These are phyloP conservation scores for Delichon dasypus DNA, from an alignment of 2,797 vertebrate genomes.

Conservation along the genomic window DNA sequence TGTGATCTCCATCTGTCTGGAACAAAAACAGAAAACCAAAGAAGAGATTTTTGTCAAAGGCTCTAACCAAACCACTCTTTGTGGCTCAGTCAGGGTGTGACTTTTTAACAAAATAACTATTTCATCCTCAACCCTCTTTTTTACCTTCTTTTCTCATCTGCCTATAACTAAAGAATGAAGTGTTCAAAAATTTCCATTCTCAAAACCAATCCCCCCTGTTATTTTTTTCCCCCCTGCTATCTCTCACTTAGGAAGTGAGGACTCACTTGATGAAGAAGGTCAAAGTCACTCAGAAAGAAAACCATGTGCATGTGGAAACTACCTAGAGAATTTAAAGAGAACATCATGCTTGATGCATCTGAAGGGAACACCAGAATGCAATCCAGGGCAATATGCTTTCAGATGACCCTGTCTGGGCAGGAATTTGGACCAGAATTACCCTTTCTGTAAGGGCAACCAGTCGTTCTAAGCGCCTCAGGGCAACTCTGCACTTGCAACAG, in stretches of 20 bases:
- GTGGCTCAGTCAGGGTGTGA: neutral
- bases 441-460: neutral
- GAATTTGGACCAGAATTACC: neutral
- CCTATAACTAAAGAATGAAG: neutral
- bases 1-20: neutral
- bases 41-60: neutral
- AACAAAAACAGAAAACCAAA: neutral
- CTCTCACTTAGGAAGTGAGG: neutral
- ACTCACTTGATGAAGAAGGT: neutral
- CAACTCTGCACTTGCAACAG: neutral
- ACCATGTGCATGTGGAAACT: neutral
- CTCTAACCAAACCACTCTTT: neutral
- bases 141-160: neutral
- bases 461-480: neutral
- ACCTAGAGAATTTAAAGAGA: neutral
- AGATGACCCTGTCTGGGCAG: neutral
- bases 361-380: neutral
- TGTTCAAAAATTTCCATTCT: neutral
- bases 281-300: neutral
- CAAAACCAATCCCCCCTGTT: neutral
- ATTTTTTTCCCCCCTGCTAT: neutral
- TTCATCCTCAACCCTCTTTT: neutral
- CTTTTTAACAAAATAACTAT: neutral
- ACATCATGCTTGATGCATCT: neutral
- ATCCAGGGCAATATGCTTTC: neutral